Conservation (phyloP, 2,797 vertebrate genomes). For the Columba guinea region DNA sequence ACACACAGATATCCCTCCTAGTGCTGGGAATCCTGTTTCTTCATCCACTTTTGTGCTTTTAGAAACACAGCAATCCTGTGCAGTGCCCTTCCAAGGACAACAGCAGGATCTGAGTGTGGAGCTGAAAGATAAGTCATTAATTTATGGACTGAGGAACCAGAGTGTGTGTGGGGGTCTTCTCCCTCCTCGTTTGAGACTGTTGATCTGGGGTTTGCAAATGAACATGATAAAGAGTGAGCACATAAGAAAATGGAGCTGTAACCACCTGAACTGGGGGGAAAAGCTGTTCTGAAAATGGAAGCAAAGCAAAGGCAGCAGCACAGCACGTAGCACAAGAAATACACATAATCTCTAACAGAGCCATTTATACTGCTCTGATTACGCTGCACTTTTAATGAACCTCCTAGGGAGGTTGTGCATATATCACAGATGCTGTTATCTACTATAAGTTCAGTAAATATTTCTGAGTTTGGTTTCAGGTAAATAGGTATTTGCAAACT, state of each 20-base stretch:
- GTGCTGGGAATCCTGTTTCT: neutral
- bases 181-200: fast-evolving
- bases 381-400: neutral
- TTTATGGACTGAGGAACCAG: neutral
- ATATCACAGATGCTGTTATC: neutral
- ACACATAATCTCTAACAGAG: fast-evolving
- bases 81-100: neutral
- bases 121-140: neutral
- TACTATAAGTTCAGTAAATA: neutral
- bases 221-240: neutral
- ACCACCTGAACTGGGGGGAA: neutral
- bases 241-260: neutral
- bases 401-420: neutral
- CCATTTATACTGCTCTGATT: neutral
- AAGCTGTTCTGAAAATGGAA: neutral
- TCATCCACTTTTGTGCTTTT: neutral
- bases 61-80: neutral
- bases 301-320: neutral
- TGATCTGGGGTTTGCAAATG: neutral
- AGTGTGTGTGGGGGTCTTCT: neutral
- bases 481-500: neutral
- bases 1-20: fast-evolving
- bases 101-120: neutral
- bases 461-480: neutral
- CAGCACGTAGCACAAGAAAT: fast-evolving